phyloP scores from a whole-genome alignment of 1,140 invertebrate genomes.

The Venturia canescens region DNA sequence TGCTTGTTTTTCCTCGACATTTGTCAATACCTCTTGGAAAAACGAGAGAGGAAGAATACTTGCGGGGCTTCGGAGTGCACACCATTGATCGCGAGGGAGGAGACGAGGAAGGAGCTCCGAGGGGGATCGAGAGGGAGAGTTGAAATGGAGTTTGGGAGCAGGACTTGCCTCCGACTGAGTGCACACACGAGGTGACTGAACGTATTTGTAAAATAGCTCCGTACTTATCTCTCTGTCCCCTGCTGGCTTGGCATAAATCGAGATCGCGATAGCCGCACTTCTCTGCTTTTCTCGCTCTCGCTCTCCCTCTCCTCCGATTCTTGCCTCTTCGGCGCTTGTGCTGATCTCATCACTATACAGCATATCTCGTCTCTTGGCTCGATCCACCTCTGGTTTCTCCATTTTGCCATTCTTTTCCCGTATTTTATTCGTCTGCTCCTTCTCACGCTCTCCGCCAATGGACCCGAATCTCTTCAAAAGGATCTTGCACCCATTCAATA shows the following conservation, averaged over 20 bases:
- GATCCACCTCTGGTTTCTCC: conserved; percentile 6
- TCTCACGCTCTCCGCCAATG: background rate
- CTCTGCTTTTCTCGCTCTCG: background rate
- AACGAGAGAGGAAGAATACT: conserved; percentile 5
- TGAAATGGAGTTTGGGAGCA: conserved; percentile 25
- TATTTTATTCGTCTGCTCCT: conserved; percentile 1
- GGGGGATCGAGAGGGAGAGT: background rate
- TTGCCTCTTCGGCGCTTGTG: background rate
- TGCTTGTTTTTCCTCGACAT: conserved; percentile 59
- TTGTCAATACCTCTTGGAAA: conserved; percentile 59
- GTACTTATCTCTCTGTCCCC: conserved; percentile 21
- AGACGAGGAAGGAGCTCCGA: background rate
- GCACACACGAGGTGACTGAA: conserved; percentile 1
- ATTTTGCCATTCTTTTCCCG: background rate
- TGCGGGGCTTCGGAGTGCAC: conserved; percentile 10
- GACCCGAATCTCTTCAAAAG: background rate
- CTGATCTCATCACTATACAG: background rate
- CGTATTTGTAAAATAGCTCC: conserved; percentile 32
- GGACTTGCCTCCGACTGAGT: background rate
- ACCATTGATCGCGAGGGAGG: background rate
- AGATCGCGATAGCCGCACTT: conserved; percentile 6
- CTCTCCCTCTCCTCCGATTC: background rate
- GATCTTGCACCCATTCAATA: background rate
- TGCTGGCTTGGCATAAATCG: conserved; percentile 36
- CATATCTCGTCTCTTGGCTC: conserved; percentile 17